Conservation (phyloP, 2,888 invertebrate species). For the Seladonia tumulorum region DNA sequence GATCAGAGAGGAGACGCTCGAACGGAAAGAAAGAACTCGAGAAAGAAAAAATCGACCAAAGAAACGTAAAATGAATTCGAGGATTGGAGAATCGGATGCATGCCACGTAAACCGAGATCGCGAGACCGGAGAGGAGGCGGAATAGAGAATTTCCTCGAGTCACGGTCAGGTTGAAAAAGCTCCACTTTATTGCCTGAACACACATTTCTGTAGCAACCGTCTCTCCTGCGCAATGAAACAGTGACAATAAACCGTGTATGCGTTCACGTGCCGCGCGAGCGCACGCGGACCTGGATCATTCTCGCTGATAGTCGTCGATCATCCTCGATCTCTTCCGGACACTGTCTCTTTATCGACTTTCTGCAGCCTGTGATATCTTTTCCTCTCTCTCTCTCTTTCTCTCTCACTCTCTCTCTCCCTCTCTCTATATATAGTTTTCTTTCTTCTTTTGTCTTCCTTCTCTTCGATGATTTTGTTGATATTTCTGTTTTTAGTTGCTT, state of each 20-base stretch:
- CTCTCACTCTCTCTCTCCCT: not conserved
- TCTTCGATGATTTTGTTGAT: not conserved
- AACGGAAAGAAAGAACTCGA: not conserved
- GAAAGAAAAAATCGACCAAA: not conserved
- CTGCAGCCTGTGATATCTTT: not conserved
- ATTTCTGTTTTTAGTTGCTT: not conserved
- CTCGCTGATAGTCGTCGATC: not conserved
- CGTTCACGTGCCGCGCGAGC: not conserved
- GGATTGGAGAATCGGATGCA: conserved; percentile 44
- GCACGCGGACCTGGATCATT: not conserved
- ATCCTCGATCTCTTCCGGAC: conserved; percentile 10
- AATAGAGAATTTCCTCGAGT: conserved; percentile 28
- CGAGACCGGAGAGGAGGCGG: conserved; percentile 11
- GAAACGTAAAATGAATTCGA: not conserved
- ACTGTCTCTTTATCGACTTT: conserved; percentile 15
- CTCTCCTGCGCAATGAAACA: conserved; percentile 40
- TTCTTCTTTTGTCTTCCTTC: not conserved
- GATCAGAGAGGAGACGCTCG: not conserved
- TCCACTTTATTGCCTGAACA: conserved; percentile 59
- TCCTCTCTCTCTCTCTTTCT: not conserved
- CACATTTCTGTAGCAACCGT: conserved; percentile 47
- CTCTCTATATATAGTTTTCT: not conserved
- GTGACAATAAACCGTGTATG: conserved; percentile 21
- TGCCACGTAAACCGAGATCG: conserved; percentile 56
- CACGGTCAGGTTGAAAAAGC: conserved; percentile 57